A percentile compares a stretch with the other conserved stretches of the same genome.
These are phyloP conservation scores for Piscicola geometra DNA, from an alignment of 2,888 invertebrate species.

Conservation along the genomic window DNA sequence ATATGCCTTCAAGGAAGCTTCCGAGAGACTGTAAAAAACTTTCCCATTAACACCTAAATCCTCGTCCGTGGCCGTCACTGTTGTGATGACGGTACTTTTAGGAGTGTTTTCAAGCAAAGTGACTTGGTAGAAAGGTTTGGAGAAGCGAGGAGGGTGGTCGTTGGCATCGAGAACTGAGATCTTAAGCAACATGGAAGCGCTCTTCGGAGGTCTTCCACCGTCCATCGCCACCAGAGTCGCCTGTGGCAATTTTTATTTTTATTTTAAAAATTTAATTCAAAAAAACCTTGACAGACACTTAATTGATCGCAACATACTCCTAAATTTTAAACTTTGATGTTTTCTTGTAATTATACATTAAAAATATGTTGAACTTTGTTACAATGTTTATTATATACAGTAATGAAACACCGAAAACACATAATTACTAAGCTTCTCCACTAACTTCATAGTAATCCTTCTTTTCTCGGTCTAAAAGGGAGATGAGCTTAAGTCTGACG, in stretches of 20 bases:
- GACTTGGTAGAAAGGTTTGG: slow-evolving; percentile 35
- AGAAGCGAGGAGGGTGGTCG: slow-evolving; percentile 42
- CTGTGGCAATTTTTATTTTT: too few relatives aligned
- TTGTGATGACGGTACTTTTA: slow-evolving; percentile 34
- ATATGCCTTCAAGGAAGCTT: slow-evolving; percentile 32
- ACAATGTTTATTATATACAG: too few relatives aligned
- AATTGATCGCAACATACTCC: too few relatives aligned
- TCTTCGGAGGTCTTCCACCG: slow-evolving; percentile 39
- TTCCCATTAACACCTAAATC: slow-evolving; percentile 44
- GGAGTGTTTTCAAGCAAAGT: slow-evolving; percentile 33
- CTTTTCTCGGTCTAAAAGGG: slow-evolving; percentile 38
- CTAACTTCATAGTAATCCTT: slow-evolving; percentile 35
- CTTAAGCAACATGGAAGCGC: slow-evolving; percentile 39
- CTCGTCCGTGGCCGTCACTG: slow-evolving; percentile 45
- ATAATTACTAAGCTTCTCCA: too few relatives aligned
- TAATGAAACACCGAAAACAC: too few relatives aligned
- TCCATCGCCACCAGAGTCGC: slow-evolving; percentile 39
- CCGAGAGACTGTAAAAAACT: slow-evolving; percentile 41
- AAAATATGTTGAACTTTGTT: too few relatives aligned
- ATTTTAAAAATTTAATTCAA: too few relatives aligned
- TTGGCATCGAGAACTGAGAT: slow-evolving; percentile 41
- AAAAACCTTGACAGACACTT: too few relatives aligned
- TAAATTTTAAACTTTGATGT: too few relatives aligned
- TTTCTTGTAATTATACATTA: too few relatives aligned
- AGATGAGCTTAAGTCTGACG: slow-evolving; percentile 37